These are phyloP conservation scores for Cheilosia pagana DNA, from an alignment of 2,888 invertebrate genomes.

Conservation along the genomic window DNA sequence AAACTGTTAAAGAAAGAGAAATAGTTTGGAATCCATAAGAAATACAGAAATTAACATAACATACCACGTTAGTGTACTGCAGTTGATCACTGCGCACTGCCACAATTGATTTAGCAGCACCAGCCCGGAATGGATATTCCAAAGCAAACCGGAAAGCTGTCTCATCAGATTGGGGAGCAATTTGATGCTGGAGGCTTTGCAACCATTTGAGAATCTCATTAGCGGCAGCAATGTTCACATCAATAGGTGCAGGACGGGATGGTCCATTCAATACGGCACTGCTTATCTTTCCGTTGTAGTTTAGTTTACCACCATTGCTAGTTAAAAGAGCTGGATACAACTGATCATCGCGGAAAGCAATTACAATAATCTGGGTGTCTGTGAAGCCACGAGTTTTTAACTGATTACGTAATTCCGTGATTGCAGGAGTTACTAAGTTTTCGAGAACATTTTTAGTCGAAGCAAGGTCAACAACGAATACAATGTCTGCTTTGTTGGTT, in stretches of 20 bases:
- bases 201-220: constrained; percentile 79
- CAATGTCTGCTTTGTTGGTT: constrained; percentile 90
- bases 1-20: constrained; percentile 76
- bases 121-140: constrained; percentile 90
- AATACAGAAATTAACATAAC: constrained; percentile 26
- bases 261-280: constrained; percentile 81
- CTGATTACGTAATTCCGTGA: constrained; percentile 80
- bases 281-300: constrained; percentile 84
- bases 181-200: constrained; percentile 76
- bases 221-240: constrained; percentile 72
- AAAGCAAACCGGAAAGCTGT: constrained; percentile 87
- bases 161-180: constrained; percentile 84
- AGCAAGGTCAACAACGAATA: constrained; percentile 88
- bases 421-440: constrained; percentile 79
- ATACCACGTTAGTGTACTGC: constrained; percentile 82
- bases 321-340: constrained; percentile 86
- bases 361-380: constrained; percentile 86
- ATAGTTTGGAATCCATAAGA: neutral
- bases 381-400: constrained; percentile 82
- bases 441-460: constrained; percentile 82
- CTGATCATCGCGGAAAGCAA: constrained; percentile 85
- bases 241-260: constrained; percentile 76
- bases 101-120: constrained; percentile 90
- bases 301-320: constrained; percentile 84
- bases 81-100: constrained; percentile 87